phyloP scores from a whole-genome alignment of 2,113 vertebrate genomes.

The Crotalus horridus region DNA sequence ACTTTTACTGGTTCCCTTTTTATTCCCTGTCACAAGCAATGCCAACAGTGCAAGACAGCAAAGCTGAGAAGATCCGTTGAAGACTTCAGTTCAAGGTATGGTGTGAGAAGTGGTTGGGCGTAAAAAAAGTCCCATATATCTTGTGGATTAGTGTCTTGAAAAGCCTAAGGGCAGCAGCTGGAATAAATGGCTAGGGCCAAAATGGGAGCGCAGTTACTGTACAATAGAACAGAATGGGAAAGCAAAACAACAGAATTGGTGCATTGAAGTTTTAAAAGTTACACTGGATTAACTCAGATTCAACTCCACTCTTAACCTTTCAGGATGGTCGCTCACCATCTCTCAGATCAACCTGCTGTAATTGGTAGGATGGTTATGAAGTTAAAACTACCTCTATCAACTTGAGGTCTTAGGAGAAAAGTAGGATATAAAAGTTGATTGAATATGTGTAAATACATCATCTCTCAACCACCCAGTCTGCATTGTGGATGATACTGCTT shows the following conservation, averaged over 20 bases:
- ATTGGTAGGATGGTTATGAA: neutral
- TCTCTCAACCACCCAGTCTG: neutral
- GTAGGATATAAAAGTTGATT: neutral
- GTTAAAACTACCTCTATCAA: neutral
- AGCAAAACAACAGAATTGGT: neutral
- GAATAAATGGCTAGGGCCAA: neutral
- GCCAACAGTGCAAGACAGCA: neutral
- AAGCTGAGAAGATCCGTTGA: neutral
- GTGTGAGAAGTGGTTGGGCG: neutral
- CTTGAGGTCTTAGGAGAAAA: neutral
- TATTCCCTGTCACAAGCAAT: neutral
- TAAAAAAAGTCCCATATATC: neutral
- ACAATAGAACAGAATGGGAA: neutral
- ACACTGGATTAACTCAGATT: neutral
- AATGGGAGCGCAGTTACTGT: neutral
- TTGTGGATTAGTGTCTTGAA: neutral
- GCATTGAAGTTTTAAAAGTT: neutral
- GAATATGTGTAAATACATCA: neutral
- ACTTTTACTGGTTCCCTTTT: neutral
- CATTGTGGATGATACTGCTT: neutral
- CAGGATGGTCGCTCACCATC: neutral
- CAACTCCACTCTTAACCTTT: neutral
- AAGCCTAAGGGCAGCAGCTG: neutral
- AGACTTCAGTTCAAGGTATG: neutral
- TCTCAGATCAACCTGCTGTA: neutral